Evolutionary conservation across 2,113 vertebrate species (phyloP), one percentile per base, ranked within the genome.

Genomic region (Laterallus jamaicensis): DNA sequence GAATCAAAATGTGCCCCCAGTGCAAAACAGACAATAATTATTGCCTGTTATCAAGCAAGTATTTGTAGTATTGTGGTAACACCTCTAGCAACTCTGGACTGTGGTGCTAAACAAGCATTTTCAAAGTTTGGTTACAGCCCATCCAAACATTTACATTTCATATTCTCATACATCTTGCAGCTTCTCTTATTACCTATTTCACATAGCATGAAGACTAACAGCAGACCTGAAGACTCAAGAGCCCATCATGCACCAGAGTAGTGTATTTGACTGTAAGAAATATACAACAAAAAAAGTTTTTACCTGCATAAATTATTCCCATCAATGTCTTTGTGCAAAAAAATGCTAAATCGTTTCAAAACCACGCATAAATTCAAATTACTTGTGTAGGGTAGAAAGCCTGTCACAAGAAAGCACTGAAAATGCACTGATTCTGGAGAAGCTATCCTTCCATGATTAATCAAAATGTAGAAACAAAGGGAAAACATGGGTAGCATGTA

Each of bases 171-270:
- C 19, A 39, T 50, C 71, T 86, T 79, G 25, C 14, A 89, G 62
- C 59, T 97, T 95, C 58, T 94, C 15, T 86, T 94, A 74, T 67
- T 96, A 83, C 31, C 29, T 29, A 52, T 60, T 88, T 91, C 74
- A 84, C 37, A 64, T 13, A 82, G 67, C 96, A 79, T 6, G 32
- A 96, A 94, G 84, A 56, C 28, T 58, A 58, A 78, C 31, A 19
- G 44, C 60, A 68, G 74, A 25, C 54, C 39, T 78, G 52, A 79
- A 86, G 94, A 81, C 52, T 78, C 60, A 91, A 83, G 28, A 94
- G 12, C 67, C 50, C 7, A 55, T 22, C 2, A 4, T 62, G 59
- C 10, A 11, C 91, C 75, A 50, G 19, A 82, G 44, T 91, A 49
- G 63, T 88, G 62, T 35, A 91, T 78, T 93, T 88, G 68, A 95